Conservation (phyloP, 2,888 invertebrate species). For the Harpalus rubripes region DNA sequence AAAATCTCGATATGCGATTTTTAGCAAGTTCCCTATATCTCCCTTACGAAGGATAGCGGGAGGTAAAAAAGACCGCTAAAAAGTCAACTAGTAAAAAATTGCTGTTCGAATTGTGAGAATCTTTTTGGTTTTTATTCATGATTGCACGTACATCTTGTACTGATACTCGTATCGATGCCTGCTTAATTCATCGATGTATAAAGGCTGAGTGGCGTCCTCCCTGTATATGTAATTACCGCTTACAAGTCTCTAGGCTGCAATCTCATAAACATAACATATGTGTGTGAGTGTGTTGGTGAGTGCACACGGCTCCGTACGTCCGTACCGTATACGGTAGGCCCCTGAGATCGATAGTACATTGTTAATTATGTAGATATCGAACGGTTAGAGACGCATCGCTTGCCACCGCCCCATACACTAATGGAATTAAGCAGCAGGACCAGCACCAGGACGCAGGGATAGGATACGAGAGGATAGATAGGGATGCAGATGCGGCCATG, state of each 20-base stretch:
- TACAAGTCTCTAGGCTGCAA: slow-evolving; percentile 35
- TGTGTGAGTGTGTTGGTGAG: neutral
- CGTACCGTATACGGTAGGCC: slow-evolving; percentile 3
- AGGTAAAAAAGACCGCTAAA: no score
- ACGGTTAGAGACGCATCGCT: slow-evolving; percentile 71
- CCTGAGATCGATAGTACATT: slow-evolving; percentile 76
- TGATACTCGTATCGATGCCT: no score
- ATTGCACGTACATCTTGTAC: no score
- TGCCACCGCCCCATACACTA: slow-evolving; percentile 57
- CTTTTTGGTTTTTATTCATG: no score
- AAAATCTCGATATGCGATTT: no score
- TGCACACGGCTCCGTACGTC: neutral
- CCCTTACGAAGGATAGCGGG: no score
- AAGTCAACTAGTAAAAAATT: no score
- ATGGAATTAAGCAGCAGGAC: slow-evolving; percentile 25
- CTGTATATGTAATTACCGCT: neutral
- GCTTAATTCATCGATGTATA: neutral
- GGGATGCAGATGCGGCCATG: slow-evolving; percentile 3
- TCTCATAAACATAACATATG: slow-evolving; percentile 40
- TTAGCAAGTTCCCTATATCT: no score
- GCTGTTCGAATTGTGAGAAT: no score
- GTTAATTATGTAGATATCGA: slow-evolving; percentile 77
- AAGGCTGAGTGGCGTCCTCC: neutral
- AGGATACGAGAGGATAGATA: neutral
- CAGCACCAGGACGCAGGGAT: neutral